Evolutionary conservation across 2,113 vertebrate species (phyloP).

Genomic region (Oostethus manadensis): DNA sequence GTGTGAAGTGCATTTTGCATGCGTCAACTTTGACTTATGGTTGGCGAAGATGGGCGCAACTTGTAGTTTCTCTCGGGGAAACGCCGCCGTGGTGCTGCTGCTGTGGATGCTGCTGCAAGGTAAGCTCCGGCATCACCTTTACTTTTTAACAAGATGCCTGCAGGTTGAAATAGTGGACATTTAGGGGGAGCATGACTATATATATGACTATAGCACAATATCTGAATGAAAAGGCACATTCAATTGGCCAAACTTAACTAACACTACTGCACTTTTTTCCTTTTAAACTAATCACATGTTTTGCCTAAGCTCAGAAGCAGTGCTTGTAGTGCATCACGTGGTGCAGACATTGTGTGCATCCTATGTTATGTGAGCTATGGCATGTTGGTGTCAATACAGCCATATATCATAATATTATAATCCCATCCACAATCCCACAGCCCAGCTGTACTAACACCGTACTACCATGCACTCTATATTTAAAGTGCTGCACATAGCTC

Average conservation of each 20-base stretch:
- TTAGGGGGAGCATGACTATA: too few species aligned
- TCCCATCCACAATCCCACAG: conserved; percentile 68
- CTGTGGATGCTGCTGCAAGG: conserved; percentile 43
- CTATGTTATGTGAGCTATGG: conserved; percentile 55
- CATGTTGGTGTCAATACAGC: conserved; percentile 45
- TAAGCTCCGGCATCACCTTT: conserved; percentile 40
- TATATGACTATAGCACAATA: too few species aligned
- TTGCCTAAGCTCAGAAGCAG: neutral
- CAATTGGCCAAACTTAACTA: too few species aligned
- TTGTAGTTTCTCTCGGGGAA: conserved; percentile 64
- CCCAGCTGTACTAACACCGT: conserved; percentile 74
- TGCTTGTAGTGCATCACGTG: conserved; percentile 29
- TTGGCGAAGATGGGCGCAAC: conserved; percentile 68
- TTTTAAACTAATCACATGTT: neutral
- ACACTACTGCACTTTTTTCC: too few species aligned
- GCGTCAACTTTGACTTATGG: conserved; percentile 69
- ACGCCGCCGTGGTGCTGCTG: conserved; percentile 52
- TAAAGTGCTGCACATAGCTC: conserved; percentile 63
- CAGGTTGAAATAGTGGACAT: too few species aligned
- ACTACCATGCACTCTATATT: conserved; percentile 63
- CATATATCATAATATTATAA: conserved; percentile 74
- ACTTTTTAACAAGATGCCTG: too few species aligned
- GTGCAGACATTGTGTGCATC: conserved; percentile 32
- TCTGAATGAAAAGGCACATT: too few species aligned
- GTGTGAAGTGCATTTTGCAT: conserved; percentile 33